Percentiles rank a stretch among this genome's conserved stretches.
Evolutionary conservation across 1,140 invertebrate genomes (phyloP).

Genomic region (Trichoplusia ni): DNA sequence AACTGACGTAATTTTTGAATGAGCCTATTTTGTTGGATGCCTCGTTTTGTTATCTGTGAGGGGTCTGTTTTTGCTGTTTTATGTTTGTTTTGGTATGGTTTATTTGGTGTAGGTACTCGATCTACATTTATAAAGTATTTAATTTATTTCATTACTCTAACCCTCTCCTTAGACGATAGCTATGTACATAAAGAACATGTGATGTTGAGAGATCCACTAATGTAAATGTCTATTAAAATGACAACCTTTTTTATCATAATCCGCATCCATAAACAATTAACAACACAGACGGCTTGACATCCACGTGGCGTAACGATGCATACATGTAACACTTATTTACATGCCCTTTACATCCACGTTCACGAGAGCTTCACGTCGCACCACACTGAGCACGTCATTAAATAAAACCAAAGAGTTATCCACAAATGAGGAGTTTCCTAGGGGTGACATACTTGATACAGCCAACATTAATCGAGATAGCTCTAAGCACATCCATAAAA

Average conservation of each 20-base stretch:
- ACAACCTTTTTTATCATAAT: too few relatives aligned
- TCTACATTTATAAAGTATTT: neutral
- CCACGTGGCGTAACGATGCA: neutral
- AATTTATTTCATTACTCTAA: neutral
- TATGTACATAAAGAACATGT: too few relatives aligned
- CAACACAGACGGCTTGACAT: neutral
- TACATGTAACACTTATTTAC: conserved; percentile 9
- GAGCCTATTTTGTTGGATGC: conserved; percentile 9
- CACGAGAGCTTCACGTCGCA: neutral
- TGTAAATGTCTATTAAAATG: too few relatives aligned
- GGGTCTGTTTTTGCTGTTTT: neutral
- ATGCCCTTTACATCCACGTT: neutral
- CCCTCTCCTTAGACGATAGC: too few relatives aligned
- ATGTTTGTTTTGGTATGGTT: neutral
- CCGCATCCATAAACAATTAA: too few relatives aligned
- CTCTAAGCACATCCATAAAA: too few relatives aligned
- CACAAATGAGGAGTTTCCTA: too few relatives aligned
- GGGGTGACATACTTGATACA: too few relatives aligned
- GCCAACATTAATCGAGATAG: too few relatives aligned
- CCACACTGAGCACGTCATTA: neutral
- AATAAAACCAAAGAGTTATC: neutral
- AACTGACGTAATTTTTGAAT: conserved; percentile 15
- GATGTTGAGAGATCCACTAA: too few relatives aligned
- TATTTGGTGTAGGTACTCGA: neutral
- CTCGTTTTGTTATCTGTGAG: conserved; percentile 9